Percentiles rank a stretch among this genome's conserved stretches.
phyloP scores from a whole-genome alignment of 2,797 vertebrate species.

The Crocodylus rhombifer region DNA sequence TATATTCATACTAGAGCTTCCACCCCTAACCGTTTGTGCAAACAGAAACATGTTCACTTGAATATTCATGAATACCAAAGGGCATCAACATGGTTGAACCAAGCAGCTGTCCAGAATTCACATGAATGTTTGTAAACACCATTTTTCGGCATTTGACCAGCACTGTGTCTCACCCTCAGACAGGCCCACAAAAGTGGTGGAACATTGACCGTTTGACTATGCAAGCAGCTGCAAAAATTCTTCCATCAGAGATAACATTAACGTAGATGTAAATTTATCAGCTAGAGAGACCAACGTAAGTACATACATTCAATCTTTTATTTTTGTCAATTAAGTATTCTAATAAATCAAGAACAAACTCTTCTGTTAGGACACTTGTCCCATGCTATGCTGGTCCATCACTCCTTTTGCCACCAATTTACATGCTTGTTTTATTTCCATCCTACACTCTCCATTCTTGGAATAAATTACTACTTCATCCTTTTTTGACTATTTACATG shows the following conservation, averaged over 20 bases:
- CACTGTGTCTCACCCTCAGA: conserved; percentile 41
- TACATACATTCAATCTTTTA: not conserved
- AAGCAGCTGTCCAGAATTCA: conserved; percentile 63
- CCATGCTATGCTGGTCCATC: not conserved
- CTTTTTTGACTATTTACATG: not conserved
- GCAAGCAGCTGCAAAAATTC: not conserved
- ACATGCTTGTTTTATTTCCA: conserved; percentile 4
- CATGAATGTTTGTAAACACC: not conserved
- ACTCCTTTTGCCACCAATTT: conserved; percentile 7
- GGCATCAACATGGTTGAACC: conserved; percentile 41
- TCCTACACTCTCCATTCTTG: not conserved
- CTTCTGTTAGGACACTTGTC: not conserved
- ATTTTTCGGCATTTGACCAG: conserved; percentile 32
- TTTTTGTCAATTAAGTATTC: not conserved
- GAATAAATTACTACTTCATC: conserved; percentile 24
- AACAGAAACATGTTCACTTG: conserved; percentile 58
- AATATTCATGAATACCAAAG: conserved; percentile 68
- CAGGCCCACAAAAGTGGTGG: conserved; percentile 14
- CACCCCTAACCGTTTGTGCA: conserved; percentile 58
- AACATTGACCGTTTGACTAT: not conserved
- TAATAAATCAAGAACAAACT: not conserved
- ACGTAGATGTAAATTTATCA: not conserved
- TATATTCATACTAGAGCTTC: conserved; percentile 32
- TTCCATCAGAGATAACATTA: not conserved
- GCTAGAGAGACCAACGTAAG: not conserved